A percentile compares a stretch with the other conserved stretches of the same genome.
phyloP scores from a whole-genome alignment of 2,113 vertebrate genomes.

The Mirza zaza region DNA sequence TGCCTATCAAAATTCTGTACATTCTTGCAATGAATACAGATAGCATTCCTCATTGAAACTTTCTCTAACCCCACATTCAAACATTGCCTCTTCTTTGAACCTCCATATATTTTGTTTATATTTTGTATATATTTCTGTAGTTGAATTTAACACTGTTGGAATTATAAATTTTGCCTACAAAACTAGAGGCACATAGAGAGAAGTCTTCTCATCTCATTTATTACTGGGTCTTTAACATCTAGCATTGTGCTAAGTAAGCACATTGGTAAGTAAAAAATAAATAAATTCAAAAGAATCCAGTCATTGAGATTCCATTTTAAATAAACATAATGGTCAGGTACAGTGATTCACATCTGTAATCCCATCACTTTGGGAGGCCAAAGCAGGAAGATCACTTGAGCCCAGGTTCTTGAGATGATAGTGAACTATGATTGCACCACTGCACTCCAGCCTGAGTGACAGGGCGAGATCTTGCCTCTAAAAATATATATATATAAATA shows the following conservation, averaged over 20 bases:
- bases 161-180: neutral
- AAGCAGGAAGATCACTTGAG: too few species aligned
- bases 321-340: neutral
- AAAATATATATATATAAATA: too few species aligned
- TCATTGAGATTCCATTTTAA: neutral
- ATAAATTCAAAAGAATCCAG: neutral
- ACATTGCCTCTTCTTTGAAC: neutral
- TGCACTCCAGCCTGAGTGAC: too few species aligned
- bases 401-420: too few species aligned
- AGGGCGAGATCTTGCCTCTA: too few species aligned
- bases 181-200: neutral
- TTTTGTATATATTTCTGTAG: neutral
- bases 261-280: neutral
- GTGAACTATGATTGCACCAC: too few species aligned
- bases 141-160: neutral
- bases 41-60: neutral
- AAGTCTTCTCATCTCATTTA: neutral
- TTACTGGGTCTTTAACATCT: neutral
- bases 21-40: neutral
- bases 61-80: neutral
- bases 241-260: neutral
- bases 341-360: too few species aligned
- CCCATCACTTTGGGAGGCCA: too few species aligned
- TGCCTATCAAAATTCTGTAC: neutral
- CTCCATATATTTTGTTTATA: neutral